These are phyloP conservation scores for Pocillopora grandis DNA, from an alignment of 92 coral and sea anemone genomes.

Conservation along the genomic window DNA sequence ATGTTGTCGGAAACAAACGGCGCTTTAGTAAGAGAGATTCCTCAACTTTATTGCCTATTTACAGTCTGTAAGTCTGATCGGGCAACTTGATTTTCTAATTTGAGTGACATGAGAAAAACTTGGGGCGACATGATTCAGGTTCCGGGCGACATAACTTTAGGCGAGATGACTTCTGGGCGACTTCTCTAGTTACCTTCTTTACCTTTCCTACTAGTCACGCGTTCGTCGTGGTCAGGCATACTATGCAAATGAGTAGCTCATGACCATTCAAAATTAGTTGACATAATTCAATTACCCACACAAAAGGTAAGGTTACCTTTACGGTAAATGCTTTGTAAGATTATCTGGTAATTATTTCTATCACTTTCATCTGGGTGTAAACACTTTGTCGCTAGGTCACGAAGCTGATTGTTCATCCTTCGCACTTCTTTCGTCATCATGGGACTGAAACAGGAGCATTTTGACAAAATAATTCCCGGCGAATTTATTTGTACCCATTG, in stretches of 20 bases:
- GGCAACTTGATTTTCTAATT: no score
- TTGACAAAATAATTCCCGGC: conserved; percentile 69
- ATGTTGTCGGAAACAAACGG: no score
- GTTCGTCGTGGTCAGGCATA: no score
- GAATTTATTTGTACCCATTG: conserved; percentile 87
- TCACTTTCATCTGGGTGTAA: conserved; percentile 2
- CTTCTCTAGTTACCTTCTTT: no score
- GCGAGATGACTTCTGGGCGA: no score
- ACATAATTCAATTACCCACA: conserved; percentile 16
- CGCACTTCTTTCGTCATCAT: conserved; percentile 26
- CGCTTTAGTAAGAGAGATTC: no score
- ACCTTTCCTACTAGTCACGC: no score
- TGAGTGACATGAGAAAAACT: no score
- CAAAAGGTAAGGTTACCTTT: conserved; percentile 10
- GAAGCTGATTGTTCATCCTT: not conserved
- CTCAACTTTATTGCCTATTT: no score
- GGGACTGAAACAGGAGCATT: conserved; percentile 83
- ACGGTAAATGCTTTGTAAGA: conserved; percentile 22
- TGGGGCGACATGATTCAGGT: no score
- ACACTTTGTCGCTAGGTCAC: conserved; percentile 41
- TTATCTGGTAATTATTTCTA: conserved; percentile 25
- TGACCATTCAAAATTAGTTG: not conserved
- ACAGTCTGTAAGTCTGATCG: no score
- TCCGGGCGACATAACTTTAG: no score
- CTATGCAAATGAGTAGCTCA: not conserved